These are phyloP conservation scores for Euphydryas editha DNA, from an alignment of 2,888 invertebrate genomes.

Conservation along the genomic window DNA sequence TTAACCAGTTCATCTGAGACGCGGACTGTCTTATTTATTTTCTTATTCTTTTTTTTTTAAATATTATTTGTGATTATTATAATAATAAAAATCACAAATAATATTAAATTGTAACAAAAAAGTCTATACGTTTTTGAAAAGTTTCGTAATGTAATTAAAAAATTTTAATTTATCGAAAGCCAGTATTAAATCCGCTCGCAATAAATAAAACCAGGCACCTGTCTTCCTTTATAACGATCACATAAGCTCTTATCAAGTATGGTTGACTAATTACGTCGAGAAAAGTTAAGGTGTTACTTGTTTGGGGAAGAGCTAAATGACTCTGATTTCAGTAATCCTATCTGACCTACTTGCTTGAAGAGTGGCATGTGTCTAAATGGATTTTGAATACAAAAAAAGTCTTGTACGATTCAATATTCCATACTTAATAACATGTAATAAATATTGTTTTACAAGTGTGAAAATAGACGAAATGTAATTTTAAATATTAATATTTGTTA, in stretches of 20 bases:
- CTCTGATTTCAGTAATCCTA: conserved; percentile 57
- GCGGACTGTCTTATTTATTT: no score
- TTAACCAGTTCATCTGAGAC: no score
- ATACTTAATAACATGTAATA: neutral
- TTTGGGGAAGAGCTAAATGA: conserved; percentile 72
- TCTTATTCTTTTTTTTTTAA: no score
- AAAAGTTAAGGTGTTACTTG: conserved; percentile 73
- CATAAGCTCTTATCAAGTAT: conserved; percentile 35
- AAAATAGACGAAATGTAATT: no score
- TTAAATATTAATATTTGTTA: no score
- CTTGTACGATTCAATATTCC: neutral
- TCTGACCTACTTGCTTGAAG: neutral
- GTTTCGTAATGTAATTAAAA: neutral
- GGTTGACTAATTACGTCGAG: conserved; percentile 56
- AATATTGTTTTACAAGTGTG: no score
- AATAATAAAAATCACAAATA: no score
- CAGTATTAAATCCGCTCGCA: conserved; percentile 16
- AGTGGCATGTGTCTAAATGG: neutral
- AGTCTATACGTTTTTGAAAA: no score
- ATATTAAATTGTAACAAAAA: no score
- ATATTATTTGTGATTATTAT: no score
- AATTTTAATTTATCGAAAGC: neutral
- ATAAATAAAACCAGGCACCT: conserved; percentile 31
- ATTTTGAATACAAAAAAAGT: neutral
- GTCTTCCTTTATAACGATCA: conserved; percentile 28